These are phyloP conservation scores for Gnathonemus longibarbis DNA, from an alignment of 2,113 vertebrate species.

Conservation along the genomic window DNA sequence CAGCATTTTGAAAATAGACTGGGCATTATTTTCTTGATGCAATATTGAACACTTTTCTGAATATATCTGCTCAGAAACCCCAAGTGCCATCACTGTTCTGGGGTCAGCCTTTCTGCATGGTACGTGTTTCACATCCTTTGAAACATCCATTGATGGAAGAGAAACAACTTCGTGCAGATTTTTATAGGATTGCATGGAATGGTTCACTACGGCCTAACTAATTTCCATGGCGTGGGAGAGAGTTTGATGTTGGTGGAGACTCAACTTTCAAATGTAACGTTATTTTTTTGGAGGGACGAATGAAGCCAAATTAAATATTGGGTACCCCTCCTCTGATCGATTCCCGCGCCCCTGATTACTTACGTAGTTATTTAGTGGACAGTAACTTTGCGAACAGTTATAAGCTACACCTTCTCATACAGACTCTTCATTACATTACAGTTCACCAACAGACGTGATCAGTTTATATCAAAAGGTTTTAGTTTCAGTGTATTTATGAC, in stretches of 20 bases:
- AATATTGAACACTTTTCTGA: background rate
- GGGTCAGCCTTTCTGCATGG: background rate
- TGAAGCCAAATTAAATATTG: background rate
- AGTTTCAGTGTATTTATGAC: background rate
- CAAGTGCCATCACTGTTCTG: background rate
- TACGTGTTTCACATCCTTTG: background rate
- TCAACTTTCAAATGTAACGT: background rate
- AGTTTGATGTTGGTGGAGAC: background rate
- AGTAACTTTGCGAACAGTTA: background rate
- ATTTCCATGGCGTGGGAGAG: background rate
- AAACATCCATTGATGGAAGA: background rate
- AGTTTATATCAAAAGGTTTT: background rate
- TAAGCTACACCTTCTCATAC: background rate
- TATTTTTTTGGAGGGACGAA: background rate
- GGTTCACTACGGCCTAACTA: background rate
- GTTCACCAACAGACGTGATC: background rate
- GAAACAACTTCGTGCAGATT: background rate
- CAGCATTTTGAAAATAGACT: background rate
- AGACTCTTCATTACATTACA: background rate
- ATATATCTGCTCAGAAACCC: background rate
- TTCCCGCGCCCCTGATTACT: background rate
- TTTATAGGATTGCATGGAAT: background rate
- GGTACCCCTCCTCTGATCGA: background rate
- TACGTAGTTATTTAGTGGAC: background rate
- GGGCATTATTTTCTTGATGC: background rate